phyloP scores from a whole-genome alignment of 2,888 invertebrate species.

The Hypomecis punctinalis region DNA sequence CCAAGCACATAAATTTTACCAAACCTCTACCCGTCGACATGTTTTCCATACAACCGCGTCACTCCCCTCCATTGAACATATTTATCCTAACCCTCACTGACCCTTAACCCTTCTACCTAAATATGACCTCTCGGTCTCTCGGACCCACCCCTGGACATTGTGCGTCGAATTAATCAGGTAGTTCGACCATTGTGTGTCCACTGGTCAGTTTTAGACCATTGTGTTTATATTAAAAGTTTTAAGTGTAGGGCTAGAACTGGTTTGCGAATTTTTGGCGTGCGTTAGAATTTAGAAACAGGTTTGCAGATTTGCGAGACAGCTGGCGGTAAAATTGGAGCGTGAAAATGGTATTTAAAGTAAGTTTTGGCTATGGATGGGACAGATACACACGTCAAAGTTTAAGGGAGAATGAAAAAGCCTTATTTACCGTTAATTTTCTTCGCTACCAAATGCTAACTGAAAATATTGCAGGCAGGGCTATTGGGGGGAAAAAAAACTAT shows the following conservation, averaged over 20 bases:
- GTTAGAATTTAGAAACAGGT: constrained; percentile 54
- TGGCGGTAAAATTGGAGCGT: constrained; percentile 33
- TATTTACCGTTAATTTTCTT: too few species aligned
- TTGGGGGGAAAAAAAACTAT: too few species aligned
- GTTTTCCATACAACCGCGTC: constrained; percentile 76
- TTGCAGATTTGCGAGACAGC: constrained; percentile 44
- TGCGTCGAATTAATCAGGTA: constrained; percentile 80
- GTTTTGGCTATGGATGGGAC: neutral
- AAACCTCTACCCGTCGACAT: constrained; percentile 67
- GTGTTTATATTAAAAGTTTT: constrained; percentile 79
- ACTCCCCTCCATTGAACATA: constrained; percentile 72
- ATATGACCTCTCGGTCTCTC: constrained; percentile 81
- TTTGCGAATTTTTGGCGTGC: constrained; percentile 54
- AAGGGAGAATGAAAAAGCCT: too few species aligned
- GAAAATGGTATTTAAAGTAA: constrained; percentile 4
- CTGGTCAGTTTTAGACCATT: constrained; percentile 74
- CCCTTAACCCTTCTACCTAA: constrained; percentile 82
- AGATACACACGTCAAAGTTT: too few species aligned
- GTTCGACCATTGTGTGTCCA: constrained; percentile 75
- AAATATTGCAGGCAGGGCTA: too few species aligned
- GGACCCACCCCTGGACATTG: constrained; percentile 75
- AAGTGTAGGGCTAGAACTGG: constrained; percentile 71
- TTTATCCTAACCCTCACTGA: constrained; percentile 79
- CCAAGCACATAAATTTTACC: constrained; percentile 73
- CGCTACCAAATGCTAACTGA: too few species aligned